Evolutionary conservation across 2,888 invertebrate species (phyloP).

Genomic region (Parthenolecanium corni): DNA sequence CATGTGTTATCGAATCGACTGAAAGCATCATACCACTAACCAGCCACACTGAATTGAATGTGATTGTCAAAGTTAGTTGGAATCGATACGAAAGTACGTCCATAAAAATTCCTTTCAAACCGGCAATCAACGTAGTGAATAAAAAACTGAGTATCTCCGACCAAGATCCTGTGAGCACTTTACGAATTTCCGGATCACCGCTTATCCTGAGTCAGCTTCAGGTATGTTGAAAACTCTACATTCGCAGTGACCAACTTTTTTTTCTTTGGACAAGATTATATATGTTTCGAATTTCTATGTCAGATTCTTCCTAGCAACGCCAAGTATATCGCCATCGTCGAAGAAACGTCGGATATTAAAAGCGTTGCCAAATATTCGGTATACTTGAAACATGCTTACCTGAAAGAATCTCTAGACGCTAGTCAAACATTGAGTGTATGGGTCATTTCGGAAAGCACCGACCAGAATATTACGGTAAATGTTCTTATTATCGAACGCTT

Average conservation of each 20-base stretch:
- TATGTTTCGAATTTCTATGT: background rate
- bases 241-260: too few species aligned
- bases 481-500: background rate
- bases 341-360: background rate
- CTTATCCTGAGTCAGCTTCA: slow-evolving; percentile 4
- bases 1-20: slow-evolving; percentile 11
- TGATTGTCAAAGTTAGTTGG: slow-evolving; percentile 9
- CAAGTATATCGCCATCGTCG: slow-evolving; percentile 8
- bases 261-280: too few species aligned
- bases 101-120: slow-evolving; percentile 10
- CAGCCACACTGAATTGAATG: background rate
- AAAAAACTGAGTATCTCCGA: background rate
- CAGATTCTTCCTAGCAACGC: background rate
- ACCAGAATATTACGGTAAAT: slow-evolving; percentile 5
- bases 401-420: background rate
- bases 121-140: background rate
- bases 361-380: slow-evolving; percentile 5
- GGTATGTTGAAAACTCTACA: background rate
- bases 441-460: background rate
- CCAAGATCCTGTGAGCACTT: slow-evolving; percentile 1
- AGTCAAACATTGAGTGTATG: background rate
- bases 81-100: slow-evolving; percentile 2
- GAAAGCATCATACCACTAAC: background rate
- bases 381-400: slow-evolving; percentile 8
- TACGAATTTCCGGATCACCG: slow-evolving; percentile 9